Percentiles rank a stretch among this genome's conserved stretches.
These are phyloP conservation scores for Ptiloglossa arizonensis DNA, from an alignment of 1,140 invertebrate genomes.

Conservation along the genomic window DNA sequence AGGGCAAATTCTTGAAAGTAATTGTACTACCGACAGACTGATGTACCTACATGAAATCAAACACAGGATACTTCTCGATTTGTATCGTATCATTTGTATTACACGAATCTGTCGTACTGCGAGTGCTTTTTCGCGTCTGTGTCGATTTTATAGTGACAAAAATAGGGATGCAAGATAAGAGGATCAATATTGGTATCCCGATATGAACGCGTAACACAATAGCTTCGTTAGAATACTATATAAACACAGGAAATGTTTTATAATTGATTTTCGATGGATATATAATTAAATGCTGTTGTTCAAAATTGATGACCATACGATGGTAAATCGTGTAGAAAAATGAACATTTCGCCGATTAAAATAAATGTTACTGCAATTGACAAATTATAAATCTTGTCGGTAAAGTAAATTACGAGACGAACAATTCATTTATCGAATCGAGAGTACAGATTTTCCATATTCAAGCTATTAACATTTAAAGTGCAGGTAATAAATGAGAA, in stretches of 20 bases:
- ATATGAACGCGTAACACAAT: not conserved
- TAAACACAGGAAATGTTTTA: no score
- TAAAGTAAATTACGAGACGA: not conserved
- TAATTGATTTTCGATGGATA: no score
- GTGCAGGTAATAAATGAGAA: not conserved
- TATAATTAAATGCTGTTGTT: no score
- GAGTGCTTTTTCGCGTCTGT: not conserved
- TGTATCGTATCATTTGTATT: not conserved
- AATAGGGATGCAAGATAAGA: conserved; percentile 1
- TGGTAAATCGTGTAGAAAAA: not conserved
- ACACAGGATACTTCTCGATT: not conserved
- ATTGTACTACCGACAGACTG: not conserved
- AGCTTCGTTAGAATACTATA: not conserved
- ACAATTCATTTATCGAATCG: not conserved
- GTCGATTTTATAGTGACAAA: not conserved
- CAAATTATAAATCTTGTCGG: not conserved
- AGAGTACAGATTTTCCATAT: not conserved
- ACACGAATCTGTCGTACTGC: no score
- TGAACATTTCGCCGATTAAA: not conserved
- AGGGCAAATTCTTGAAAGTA: not conserved
- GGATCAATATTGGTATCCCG: not conserved
- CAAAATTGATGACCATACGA: not conserved
- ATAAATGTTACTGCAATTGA: not conserved
- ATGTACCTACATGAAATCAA: not conserved
- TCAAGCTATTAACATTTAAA: not conserved